Evolutionary conservation across 2,888 invertebrate genomes (phyloP), one percentile per base, ranked within the genome.

Genomic region (Glomeris marginata): DNA sequence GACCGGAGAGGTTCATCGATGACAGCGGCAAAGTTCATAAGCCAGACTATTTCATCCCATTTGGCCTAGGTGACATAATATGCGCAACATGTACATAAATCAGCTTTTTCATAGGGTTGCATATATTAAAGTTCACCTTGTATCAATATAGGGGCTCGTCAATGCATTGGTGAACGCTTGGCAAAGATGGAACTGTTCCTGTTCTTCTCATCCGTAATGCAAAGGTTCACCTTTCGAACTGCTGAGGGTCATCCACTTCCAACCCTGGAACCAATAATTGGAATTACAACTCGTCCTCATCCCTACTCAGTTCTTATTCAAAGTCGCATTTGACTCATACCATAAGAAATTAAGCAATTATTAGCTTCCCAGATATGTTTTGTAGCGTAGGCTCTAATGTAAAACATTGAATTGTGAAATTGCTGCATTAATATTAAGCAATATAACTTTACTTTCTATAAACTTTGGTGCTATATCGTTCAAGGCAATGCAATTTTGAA

Each of bases 1-100:
- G n/a, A n/a, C n/a, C n/a, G n/a, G n/a, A n/a, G 22, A 44, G 45
- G 11, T 45, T 45, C 20, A 38, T 62, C 10, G 34, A 45, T 18
- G 6, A 21, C 2, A 45, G 34, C 2, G 45, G 45, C 21, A 13
- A 45, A 45, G 13, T 28, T 33, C 8, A 34, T n/a, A 45, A 45
- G 18, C 45, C 45, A 3, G 45, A 45, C 22, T 45, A 45, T 33
- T 33, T 45, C 3, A 45, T 45, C 22, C 45, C 45, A 20, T 45
- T 45, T 28, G 15, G 15, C 4, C 22, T 20, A 21, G 45, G 47
- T 46, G 16, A 3, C n/a, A n/a, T n/a, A n/a, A n/a, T n/a, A n/a
- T n/a, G n/a, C n/a, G n/a, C n/a, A n/a, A n/a, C n/a, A n/a, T n/a
- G n/a, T n/a, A n/a, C n/a, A n/a, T n/a, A n/a, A n/a, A n/a, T n/a